Evolutionary conservation across 2,113 vertebrate species (phyloP), one percentile per base, ranked within the genome.

Genomic region (Microtus ochrogaster): DNA sequence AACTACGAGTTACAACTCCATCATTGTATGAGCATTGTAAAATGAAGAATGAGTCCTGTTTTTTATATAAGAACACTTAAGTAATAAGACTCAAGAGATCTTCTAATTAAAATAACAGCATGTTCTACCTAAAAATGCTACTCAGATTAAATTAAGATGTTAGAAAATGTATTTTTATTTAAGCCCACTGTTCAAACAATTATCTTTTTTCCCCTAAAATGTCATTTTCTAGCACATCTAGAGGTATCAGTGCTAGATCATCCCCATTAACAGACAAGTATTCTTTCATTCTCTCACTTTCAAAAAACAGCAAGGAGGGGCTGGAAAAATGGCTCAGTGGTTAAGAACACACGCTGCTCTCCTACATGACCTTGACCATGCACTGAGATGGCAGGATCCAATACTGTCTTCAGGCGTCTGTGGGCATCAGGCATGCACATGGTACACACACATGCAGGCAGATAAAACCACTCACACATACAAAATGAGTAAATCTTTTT

Each of bases 81-180:
- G 83, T 78, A 66, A 39, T 70, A 93, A 81, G 89, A 85, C 17
- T 58, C 6, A 89, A 89, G 16, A 36, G 30, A 16, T 1, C 41
- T 91, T 95, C 47, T 90, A 24, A 39, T 81, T 89, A 74, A 93
- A 96, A 68, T 83, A 89, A 78, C 28, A 89, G 39, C 79, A 68
- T 19, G 91, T 13, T 78, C 74, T 21, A 77, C 44, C 30, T 91
- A 68, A 84, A 95, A 96, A 79, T 47, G 24, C 47, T 68, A 91
- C 36, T 78, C 91, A 89, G 74, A 93, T 89, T 44, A 96, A 92
- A 86, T 49, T 77, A 76, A 87, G 36, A 39, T 74, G 82, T 78
- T 55, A 88, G 47, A 84, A 85, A 91, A 95, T 41, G 39, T 33
- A 63, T 85, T 55, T 74, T 33, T 36, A 76, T 89, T 85, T 91